Conservation (phyloP, 2,888 invertebrate species). For the Drosophila neonasuta region DNA sequence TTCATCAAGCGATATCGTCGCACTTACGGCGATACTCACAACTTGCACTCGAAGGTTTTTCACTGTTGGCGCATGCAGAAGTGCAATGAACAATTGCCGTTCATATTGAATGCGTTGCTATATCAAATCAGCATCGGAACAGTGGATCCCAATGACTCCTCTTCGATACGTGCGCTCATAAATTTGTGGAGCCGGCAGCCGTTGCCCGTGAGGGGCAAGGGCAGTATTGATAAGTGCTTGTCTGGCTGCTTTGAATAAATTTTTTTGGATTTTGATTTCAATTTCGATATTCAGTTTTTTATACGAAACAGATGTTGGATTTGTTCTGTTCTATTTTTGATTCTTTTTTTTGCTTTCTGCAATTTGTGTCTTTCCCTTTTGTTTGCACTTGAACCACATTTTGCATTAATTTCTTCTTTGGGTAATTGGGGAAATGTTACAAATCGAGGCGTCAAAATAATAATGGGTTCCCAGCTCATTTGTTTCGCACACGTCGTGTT, state of each 20-base stretch:
- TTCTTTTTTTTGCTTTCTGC: slow-evolving; percentile 41
- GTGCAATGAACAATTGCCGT: slow-evolving; percentile 56
- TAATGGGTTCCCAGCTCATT: slow-evolving; percentile 55
- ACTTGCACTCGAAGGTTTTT: background rate
- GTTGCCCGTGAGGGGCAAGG: background rate
- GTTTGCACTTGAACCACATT: slow-evolving; percentile 61
- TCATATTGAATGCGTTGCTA: slow-evolving; percentile 64
- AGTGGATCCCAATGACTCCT: slow-evolving; percentile 64
- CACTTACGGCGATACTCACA: background rate
- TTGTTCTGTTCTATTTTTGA: slow-evolving; percentile 55
- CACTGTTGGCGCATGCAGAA: slow-evolving; percentile 49
- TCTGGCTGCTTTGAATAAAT: slow-evolving; percentile 32
- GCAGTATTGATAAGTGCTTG: slow-evolving; percentile 34
- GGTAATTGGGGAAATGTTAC: slow-evolving; percentile 50
- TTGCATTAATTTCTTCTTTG: slow-evolving; percentile 12
- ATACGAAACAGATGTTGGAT: slow-evolving; percentile 73
- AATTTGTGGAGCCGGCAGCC: slow-evolving; percentile 45
- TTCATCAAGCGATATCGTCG: slow-evolving; percentile 10
- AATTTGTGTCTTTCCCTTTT: slow-evolving; percentile 4
- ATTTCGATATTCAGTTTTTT: slow-evolving; percentile 45
- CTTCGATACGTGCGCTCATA: slow-evolving; percentile 56
- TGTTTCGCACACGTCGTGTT: slow-evolving; percentile 42
- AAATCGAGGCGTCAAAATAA: slow-evolving; percentile 49
- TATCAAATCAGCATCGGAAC: slow-evolving; percentile 55
- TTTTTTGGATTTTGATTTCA: slow-evolving; percentile 45